These are phyloP conservation scores for Brachypteracias leptosomus DNA, from an alignment of 2,113 vertebrate species.

Conservation along the genomic window DNA sequence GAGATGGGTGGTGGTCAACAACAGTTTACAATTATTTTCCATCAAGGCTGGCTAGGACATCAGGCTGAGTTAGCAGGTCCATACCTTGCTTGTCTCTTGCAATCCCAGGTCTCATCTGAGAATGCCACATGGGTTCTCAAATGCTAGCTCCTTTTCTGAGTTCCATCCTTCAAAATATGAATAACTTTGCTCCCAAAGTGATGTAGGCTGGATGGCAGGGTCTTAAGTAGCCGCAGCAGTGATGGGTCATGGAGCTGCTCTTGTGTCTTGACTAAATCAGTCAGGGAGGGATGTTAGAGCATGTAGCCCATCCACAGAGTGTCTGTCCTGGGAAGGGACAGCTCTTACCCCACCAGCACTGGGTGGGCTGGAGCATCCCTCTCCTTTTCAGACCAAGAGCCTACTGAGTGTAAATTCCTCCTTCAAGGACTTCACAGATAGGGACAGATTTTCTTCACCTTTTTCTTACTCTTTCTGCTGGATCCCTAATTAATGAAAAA, in stretches of 20 bases:
- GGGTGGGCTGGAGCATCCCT: accelerated
- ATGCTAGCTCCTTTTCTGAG: neutral
- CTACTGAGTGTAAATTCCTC: neutral
- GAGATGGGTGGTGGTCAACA: accelerated
- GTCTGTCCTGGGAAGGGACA: neutral
- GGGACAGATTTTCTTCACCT: neutral
- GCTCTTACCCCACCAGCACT: neutral
- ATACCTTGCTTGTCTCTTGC: neutral
- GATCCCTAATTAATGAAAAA: neutral
- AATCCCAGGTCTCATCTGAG: neutral
- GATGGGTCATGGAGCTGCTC: neutral
- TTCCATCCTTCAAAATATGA: neutral
- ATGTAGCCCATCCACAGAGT: neutral
- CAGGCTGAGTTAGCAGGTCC: neutral
- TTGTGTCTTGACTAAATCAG: accelerated
- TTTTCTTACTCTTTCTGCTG: neutral
- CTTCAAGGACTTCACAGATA: neutral
- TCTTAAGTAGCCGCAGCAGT: neutral
- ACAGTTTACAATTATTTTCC: neutral
- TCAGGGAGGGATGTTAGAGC: neutral
- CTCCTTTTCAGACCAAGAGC: neutral
- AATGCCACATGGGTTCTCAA: accelerated
- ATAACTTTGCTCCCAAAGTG: accelerated
- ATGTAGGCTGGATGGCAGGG: neutral
- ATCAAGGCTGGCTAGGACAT: neutral